These are phyloP conservation scores for Proterorhinus semilunaris DNA, from an alignment of 2,113 vertebrate genomes.

Conservation along the genomic window DNA sequence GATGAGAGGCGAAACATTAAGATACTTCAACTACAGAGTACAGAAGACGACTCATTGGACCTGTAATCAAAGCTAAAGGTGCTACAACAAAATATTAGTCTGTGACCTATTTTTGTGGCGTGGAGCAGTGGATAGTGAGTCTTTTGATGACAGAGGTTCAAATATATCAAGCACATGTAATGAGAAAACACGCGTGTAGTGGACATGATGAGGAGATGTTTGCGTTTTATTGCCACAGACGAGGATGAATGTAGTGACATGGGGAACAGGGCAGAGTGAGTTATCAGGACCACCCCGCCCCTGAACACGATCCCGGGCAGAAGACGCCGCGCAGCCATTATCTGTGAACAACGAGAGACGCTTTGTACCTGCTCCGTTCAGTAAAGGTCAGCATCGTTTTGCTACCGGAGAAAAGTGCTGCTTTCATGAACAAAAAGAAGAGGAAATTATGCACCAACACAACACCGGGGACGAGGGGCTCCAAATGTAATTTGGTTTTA, in stretches of 20 bases:
- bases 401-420: conserved; percentile 64
- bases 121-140: too few relatives aligned
- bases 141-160: too few relatives aligned
- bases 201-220: too few relatives aligned
- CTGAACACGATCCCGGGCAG: conserved; percentile 48
- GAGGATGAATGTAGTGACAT: neutral
- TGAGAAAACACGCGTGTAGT: too few relatives aligned
- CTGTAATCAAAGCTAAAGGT: too few relatives aligned
- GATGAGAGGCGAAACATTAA: too few relatives aligned
- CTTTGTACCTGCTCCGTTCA: conserved; percentile 52
- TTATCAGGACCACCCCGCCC: conserved; percentile 58
- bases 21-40: too few relatives aligned
- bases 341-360: conserved; percentile 62
- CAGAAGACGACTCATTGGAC: too few relatives aligned
- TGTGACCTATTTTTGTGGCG: too few relatives aligned
- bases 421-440: conserved; percentile 56
- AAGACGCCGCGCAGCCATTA: conserved; percentile 58
- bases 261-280: conserved; percentile 50
- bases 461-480: neutral
- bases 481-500: neutral
- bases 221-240: too few relatives aligned
- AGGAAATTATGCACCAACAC: conserved; percentile 40
- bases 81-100: too few relatives aligned
- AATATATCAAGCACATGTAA: too few relatives aligned
- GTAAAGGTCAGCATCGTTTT: conserved; percentile 68